Base-by-base conservation (phyloP, 2,888 invertebrate species). In the Cephonodes hylas region DNA sequence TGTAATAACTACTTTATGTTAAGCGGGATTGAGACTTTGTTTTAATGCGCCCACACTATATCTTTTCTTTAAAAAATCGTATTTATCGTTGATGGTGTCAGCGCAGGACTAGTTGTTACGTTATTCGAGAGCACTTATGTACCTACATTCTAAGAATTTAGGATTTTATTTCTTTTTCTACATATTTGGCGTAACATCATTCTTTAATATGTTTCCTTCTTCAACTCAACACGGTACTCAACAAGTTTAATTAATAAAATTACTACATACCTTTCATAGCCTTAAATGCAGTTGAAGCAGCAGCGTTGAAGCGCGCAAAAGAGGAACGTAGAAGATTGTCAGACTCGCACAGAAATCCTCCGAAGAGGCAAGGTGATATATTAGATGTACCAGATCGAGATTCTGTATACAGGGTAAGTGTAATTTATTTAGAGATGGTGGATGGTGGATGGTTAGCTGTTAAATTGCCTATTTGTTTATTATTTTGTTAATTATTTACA, bases 241-340 rank as follows among this genome's bases (percentile, higher is more conserved):
- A 42, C 22, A 22, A 61, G 10, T 58, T 18, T 8, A n/a, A 7
- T 25, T 62, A 62, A 13, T 18, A 56, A 48, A 38, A 38, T 48
- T 38, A 58, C 23, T 53, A 18, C 27, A 31, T 42, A 31, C 31
- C 10, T 60, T 62, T 74, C 74, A 53, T 84, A 81, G 91, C 91
- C 62, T 75, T 95, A 61, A 94, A 93, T 65, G 84, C 93, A 48
- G 93, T 94, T 6, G 95, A 95, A 85, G 93, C 93, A 72, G 81
- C 91, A 18, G 95, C 95, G 5, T 80, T 95, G 44, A 91, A 93
- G 64, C 90, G 92, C 65, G 95, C 95, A 0, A 93, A 88, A 70
- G 93, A 94, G 46, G 94, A 95, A 70, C 83, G 86, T 57, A 79
- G 78, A 56, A 77, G 75, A 66, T 63, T 80, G 13, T 82, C 86